A percentile compares a stretch with the other conserved stretches of the same genome.
phyloP scores from a whole-genome alignment of 2,797 vertebrate genomes.

The Perodicticus potto region DNA sequence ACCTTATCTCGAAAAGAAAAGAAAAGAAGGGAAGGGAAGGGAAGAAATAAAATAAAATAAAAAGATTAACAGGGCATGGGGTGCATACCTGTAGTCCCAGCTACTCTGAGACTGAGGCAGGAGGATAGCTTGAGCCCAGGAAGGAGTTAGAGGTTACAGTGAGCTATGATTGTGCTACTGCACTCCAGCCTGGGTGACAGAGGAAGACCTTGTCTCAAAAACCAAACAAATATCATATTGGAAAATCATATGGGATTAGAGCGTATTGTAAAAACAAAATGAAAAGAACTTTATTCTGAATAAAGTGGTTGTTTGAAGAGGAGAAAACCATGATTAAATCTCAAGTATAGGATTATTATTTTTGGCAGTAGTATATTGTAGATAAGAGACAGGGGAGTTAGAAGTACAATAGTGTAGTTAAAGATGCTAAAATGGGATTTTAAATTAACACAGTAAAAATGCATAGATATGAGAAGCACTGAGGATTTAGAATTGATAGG shows the following conservation, averaged over 20 bases:
- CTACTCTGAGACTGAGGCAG: no score
- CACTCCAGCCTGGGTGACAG: not conserved
- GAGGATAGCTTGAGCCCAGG: not conserved
- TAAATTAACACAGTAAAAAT: conserved; percentile 48
- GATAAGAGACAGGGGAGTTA: not conserved
- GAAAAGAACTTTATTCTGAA: not conserved
- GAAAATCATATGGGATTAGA: not conserved
- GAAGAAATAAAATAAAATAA: not conserved
- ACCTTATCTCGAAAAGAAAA: not conserved
- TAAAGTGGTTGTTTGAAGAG: conserved; percentile 5
- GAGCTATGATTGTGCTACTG: not conserved
- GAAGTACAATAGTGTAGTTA: not conserved
- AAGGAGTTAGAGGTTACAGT: not conserved
- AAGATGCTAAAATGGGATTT: conserved; percentile 20
- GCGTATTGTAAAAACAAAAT: not conserved
- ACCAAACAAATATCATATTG: not conserved
- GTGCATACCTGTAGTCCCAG: no score
- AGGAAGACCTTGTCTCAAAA: not conserved
- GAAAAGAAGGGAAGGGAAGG: not conserved
- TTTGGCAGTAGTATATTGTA: not conserved
- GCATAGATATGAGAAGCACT: not conserved
- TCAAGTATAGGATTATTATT: conserved; percentile 30
- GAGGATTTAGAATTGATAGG: not conserved
- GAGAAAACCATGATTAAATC: not conserved
- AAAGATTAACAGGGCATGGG: not conserved